Conservation (phyloP, 2,113 vertebrate genomes). For the Chaetorhynchus papuensis region DNA sequence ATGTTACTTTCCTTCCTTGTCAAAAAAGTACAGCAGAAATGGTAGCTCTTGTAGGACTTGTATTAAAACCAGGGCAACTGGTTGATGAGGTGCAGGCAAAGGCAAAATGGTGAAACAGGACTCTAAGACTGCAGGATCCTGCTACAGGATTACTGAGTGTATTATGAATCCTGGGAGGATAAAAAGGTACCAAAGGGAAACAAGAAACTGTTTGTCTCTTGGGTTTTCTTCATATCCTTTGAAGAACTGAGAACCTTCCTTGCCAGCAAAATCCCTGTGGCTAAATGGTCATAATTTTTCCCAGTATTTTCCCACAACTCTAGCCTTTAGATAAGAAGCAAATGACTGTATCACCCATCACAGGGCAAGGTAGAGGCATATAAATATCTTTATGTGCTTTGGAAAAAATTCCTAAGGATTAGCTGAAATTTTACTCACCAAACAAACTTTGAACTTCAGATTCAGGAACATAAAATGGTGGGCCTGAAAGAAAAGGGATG, state of each 20-base stretch:
- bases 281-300: not conserved
- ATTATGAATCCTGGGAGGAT: not conserved
- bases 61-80: not conserved
- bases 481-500: conserved; percentile 47
- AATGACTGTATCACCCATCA: not conserved
- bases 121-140: not conserved
- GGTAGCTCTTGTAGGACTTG: not conserved
- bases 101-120: not conserved
- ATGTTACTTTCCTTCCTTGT: not conserved
- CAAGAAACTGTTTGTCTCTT: not conserved
- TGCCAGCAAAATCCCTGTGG: not conserved
- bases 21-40: not conserved
- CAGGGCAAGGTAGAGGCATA: not conserved
- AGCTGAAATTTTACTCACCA: conserved; percentile 61
- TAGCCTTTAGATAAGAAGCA: not conserved
- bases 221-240: not conserved
- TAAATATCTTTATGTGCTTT: not conserved
- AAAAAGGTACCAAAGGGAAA: not conserved
- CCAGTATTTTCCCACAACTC: not conserved
- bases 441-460: conserved; percentile 65
- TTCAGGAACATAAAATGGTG: conserved; percentile 72
- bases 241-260: not conserved
- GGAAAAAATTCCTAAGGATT: not conserved
- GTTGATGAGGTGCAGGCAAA: not conserved
- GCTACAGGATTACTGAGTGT: not conserved